Base-by-base conservation (phyloP, 2,113 vertebrate genomes). In the Nesogale talazaci region DNA sequence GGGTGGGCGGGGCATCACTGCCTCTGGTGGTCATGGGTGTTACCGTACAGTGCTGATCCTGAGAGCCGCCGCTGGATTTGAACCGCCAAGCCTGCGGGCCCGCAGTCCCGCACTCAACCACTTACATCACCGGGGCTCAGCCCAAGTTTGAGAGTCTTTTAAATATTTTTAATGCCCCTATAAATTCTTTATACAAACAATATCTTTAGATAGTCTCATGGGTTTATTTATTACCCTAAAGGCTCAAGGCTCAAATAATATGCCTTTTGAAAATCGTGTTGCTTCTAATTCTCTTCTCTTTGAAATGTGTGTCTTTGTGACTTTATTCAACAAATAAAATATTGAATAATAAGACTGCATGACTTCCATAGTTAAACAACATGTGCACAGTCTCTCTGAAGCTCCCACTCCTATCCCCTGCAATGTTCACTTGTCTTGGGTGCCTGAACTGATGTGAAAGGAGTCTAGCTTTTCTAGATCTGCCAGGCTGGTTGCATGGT, bases 221-320 rank as follows among this genome's bases (percentile, higher is more conserved):
- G 27, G 81, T 83, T 72, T 90, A 40, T 86, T 72, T 74, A 65
- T 76, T 52, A 89, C 85, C 17, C 23, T 74, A 86, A 76, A 67
- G 6, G 56, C 42, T 86, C 23, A 36, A 3, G 20, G 38, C 36
- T 74, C 27, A 57, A 63, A 31, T 16, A 27, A 72, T 11, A 81
- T 15, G 8, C 3, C 83, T 42, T 89, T 69, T n/a, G 20, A 34
- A 34, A 88, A n/a, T 27, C 83, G 77, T 74, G 4, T 42, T 84
- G n/a, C 3, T 10, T 46, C 52, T 77, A 59, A 61, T 20, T 61
- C 0, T 8, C 17, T 23, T 83, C 0, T 29, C 29, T 15, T 11
- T 36, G 31, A 65, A 42, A 65, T 38, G 2, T 29, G 52, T 12
- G 23, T 19, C 31, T 78, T 46, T 42, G 34, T 74, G 46, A 85